These are phyloP conservation scores for Drosophila kanekoi DNA, from an alignment of 2,888 invertebrate species.

Conservation along the genomic window DNA sequence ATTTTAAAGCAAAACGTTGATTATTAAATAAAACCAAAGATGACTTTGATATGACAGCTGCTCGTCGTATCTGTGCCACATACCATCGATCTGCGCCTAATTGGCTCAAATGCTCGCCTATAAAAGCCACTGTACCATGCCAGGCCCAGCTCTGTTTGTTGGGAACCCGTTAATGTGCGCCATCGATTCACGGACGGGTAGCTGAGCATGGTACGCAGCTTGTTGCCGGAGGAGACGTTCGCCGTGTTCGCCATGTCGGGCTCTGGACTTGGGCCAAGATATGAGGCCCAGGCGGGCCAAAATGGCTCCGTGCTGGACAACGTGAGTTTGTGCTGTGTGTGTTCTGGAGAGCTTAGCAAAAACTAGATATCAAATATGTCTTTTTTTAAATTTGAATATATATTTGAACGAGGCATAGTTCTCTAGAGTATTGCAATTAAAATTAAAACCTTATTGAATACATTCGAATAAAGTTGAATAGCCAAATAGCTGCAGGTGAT, in stretches of 20 bases:
- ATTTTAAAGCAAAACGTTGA: neutral
- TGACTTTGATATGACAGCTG: constrained; percentile 50
- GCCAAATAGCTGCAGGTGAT: no score
- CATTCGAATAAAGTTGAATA: no score
- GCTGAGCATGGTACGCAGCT: constrained; percentile 62
- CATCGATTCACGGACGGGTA: constrained; percentile 18
- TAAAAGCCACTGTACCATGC: constrained; percentile 30
- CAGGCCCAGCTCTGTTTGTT: constrained; percentile 6
- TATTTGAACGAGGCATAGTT: no score
- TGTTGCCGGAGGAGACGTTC: constrained; percentile 47
- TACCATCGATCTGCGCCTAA: constrained; percentile 22
- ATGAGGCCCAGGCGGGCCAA: constrained; percentile 55
- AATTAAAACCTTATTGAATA: no score
- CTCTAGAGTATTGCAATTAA: no score
- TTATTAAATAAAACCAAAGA: constrained; percentile 24
- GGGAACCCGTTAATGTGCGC: constrained; percentile 42
- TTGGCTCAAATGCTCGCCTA: constrained; percentile 49
- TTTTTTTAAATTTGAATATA: no score
- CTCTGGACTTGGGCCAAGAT: constrained; percentile 50
- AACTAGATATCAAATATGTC: no score
- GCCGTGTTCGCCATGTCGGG: constrained; percentile 27
- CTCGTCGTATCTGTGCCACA: neutral
- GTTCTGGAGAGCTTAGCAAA: no score
- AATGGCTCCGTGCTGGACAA: constrained; percentile 94
- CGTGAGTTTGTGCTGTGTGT: constrained; percentile 84